These are phyloP conservation scores for Channa argus DNA, from an alignment of 2,113 vertebrate species.

Conservation along the genomic window DNA sequence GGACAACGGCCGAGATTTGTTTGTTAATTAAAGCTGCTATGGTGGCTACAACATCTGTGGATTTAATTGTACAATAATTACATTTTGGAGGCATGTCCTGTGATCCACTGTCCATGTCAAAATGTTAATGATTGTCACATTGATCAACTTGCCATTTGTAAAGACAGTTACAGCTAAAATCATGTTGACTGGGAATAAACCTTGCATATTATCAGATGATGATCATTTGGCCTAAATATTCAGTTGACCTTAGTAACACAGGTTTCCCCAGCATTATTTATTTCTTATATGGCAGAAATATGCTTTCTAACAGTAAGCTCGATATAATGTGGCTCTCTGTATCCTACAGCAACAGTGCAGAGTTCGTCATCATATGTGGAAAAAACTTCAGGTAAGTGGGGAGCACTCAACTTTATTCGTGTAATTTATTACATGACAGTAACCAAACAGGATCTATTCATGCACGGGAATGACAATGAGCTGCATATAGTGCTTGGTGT, in stretches of 20 bases:
- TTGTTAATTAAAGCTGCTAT: no score
- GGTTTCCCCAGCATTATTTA: background rate
- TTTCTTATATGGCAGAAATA: background rate
- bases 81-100: no score
- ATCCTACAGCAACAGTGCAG: background rate
- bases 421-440: background rate
- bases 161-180: no score
- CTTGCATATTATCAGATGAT: background rate
- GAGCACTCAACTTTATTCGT: slow-evolving; percentile 12
- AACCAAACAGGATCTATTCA: slow-evolving; percentile 19
- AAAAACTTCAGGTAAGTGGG: background rate
- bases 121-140: no score
- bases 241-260: background rate
- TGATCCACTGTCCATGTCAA: no score
- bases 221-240: background rate
- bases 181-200: background rate
- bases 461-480: slow-evolving; percentile 29
- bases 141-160: no score
- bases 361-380: background rate
- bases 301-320: background rate
- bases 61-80: no score
- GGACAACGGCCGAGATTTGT: no score
- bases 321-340: background rate
- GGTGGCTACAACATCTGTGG: no score
- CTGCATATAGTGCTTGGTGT: background rate